These are phyloP conservation scores for Caracal caracal DNA, from an alignment of 2,113 vertebrate genomes.

Conservation along the genomic window DNA sequence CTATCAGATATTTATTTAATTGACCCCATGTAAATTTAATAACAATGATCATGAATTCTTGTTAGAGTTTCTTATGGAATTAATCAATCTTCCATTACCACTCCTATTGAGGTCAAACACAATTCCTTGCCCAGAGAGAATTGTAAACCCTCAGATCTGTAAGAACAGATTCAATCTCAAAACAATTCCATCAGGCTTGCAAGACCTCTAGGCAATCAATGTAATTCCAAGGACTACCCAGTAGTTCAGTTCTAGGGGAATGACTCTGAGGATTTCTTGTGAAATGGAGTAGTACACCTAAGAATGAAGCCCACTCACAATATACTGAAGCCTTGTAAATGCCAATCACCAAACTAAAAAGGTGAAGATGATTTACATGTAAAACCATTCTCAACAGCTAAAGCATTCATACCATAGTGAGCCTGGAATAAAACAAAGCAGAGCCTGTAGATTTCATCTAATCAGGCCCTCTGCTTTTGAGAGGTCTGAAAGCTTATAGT, in stretches of 20 bases:
- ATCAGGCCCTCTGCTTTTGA: not conserved
- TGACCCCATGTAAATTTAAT: not conserved
- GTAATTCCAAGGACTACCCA: not conserved
- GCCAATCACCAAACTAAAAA: not conserved
- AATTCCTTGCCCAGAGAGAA: not conserved
- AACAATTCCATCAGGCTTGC: not conserved
- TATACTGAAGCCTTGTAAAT: not conserved
- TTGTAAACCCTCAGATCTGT: not conserved
- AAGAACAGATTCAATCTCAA: not conserved
- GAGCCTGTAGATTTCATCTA: not conserved
- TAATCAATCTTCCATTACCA: slow-evolving; percentile 19
- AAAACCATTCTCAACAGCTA: not conserved
- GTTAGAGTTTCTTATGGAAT: not conserved
- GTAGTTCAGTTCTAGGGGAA: not conserved
- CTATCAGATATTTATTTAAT: not conserved
- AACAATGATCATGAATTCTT: not conserved
- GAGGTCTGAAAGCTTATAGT: not conserved
- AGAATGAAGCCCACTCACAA: not conserved
- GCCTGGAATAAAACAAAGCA: not conserved
- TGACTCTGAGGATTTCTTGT: not conserved
- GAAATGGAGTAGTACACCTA: not conserved
- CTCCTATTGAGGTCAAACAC: not conserved
- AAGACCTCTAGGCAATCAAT: not conserved
- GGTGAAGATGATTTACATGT: not conserved
- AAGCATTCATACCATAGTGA: rapidly evolving